Conservation (phyloP, 2,888 invertebrate species). For the Zaprionus bogoriensis region DNA sequence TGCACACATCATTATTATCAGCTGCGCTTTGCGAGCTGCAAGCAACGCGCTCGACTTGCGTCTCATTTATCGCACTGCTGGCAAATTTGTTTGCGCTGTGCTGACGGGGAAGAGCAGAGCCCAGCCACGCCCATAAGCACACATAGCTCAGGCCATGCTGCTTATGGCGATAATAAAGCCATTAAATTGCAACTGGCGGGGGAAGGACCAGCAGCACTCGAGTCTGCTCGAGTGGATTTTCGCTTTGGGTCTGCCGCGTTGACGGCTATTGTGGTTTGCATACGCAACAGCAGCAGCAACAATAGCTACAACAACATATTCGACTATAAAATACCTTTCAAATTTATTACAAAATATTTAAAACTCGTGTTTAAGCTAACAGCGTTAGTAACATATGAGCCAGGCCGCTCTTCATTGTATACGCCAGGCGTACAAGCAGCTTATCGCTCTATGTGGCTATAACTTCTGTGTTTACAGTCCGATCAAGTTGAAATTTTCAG, state of each 20-base stretch:
- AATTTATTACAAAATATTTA: too few species aligned
- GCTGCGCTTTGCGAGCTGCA: conserved; percentile 22
- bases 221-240: conserved; percentile 40
- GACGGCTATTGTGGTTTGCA: conserved; percentile 60
- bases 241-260: conserved; percentile 28
- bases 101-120: too few species aligned
- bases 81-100: conserved; percentile 62
- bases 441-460: too few species aligned
- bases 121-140: conserved; percentile 11
- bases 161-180: conserved; percentile 70
- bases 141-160: conserved; percentile 11
- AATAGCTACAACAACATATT: not conserved
- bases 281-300: conserved; percentile 17
- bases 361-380: too few species aligned
- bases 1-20: conserved; percentile 70
- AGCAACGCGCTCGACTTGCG: conserved; percentile 11
- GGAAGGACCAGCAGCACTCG: conserved; percentile 52
- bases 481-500: too few species aligned
- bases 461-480: too few species aligned
- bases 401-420: too few species aligned
- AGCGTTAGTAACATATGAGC: too few species aligned
- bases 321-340: too few species aligned
- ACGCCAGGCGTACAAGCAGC: too few species aligned
- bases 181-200: conserved; percentile 65
- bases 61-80: conserved; percentile 66